Percentiles rank a stretch among this genome's conserved stretches.
These are phyloP conservation scores for Pluvialis apricaria DNA, from an alignment of 2,113 vertebrate species.

Conservation along the genomic window DNA sequence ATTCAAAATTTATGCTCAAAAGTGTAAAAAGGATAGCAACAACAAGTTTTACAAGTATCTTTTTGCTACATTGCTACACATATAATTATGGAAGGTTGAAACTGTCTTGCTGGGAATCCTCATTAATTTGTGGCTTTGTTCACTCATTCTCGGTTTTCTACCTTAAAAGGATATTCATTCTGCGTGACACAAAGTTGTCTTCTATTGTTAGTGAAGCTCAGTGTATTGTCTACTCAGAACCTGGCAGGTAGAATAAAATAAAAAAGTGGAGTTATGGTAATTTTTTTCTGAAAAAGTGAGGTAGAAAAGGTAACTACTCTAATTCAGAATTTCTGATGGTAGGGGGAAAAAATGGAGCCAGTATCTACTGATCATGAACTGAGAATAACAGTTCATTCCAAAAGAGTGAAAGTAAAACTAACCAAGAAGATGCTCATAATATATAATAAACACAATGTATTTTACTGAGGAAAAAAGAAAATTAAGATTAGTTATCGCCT, in stretches of 20 bases:
- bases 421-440: neutral
- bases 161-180: neutral
- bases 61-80: neutral
- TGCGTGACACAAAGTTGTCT: neutral
- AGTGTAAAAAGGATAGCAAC: neutral
- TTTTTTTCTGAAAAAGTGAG: neutral
- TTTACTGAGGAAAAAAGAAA: neutral
- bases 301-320: neutral
- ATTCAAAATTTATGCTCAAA: neutral
- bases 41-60: neutral
- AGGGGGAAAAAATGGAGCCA: rapidly evolving
- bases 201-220: neutral
- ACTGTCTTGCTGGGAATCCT: neutral
- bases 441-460: neutral
- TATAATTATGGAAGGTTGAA: neutral
- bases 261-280: neutral
- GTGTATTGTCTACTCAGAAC: neutral
- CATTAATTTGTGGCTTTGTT: neutral
- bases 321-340: neutral
- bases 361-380: neutral
- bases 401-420: neutral
- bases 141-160: neutral
- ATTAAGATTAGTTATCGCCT: neutral
- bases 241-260: neutral
- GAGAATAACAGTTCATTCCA: neutral